Evolutionary conservation across 2,797 vertebrate genomes (phyloP).

Genomic region (Hydrolagus colliei): DNA sequence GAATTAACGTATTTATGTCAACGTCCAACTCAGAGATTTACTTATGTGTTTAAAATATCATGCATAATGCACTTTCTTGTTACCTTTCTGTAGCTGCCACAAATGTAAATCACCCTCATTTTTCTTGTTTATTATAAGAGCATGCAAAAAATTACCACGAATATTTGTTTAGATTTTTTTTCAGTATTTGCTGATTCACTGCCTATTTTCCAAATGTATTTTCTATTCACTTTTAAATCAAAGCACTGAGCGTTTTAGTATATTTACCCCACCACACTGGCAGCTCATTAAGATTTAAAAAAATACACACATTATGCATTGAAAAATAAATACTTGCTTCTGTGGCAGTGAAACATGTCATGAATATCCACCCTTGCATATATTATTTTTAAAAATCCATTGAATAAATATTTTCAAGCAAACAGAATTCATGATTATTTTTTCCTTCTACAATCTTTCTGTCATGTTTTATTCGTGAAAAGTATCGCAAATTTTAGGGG

Average conservation of each 20-base stretch:
- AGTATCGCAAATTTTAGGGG: not conserved
- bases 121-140: not conserved
- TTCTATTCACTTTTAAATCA: not conserved
- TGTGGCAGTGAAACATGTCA: not conserved
- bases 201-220: slow-evolving; percentile 17
- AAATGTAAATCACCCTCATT: not conserved
- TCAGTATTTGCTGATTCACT: not conserved
- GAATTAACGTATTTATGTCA: not conserved
- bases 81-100: not conserved
- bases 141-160: not conserved
- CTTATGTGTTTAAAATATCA: not conserved
- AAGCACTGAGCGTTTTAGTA: not conserved
- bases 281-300: not conserved
- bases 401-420: not conserved
- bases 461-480: not conserved
- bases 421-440: not conserved
- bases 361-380: not conserved
- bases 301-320: not conserved
- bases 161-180: not conserved
- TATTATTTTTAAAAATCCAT: not conserved
- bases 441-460: not conserved
- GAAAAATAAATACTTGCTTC: not conserved
- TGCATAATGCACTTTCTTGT: not conserved
- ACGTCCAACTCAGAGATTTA: not conserved
- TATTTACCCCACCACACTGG: not conserved